Conservation (phyloP, 1,140 invertebrate species). For the Drosophila teissieri region DNA sequence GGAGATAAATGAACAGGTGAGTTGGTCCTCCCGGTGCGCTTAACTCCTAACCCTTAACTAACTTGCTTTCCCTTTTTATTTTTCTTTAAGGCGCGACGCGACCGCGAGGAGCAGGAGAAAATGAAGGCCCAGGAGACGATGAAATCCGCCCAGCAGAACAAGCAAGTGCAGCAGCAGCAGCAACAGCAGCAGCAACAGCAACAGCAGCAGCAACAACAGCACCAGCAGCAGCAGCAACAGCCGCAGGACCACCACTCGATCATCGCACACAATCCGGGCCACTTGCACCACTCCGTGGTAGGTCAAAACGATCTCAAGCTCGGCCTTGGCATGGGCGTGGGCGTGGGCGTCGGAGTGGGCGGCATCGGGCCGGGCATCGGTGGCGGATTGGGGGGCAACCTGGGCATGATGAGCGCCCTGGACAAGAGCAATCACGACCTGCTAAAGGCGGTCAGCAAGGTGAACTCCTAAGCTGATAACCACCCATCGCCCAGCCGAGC, state of each 20-base stretch:
- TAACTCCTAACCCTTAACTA: neutral
- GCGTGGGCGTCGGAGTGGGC: conserved; percentile 67
- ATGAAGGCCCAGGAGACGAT: conserved; percentile 95
- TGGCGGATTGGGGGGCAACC: conserved; percentile 78
- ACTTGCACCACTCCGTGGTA: conserved; percentile 83
- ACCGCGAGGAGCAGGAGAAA: conserved; percentile 95
- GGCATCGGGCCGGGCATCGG: conserved; percentile 70
- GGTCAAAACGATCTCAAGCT: conserved; percentile 84
- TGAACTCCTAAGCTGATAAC: conserved; percentile 85
- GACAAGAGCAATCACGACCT: conserved; percentile 87
- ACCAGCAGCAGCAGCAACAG: conserved; percentile 87
- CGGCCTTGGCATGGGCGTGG: conserved; percentile 72
- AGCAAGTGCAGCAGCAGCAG: conserved; percentile 87
- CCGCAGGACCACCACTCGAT: conserved; percentile 86
- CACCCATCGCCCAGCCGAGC: conserved; percentile 6
- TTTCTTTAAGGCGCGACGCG: conserved; percentile 87
- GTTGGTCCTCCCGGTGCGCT: neutral
- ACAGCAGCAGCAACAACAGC: conserved; percentile 86
- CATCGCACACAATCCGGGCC: conserved; percentile 85
- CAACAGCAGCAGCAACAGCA: conserved; percentile 87
- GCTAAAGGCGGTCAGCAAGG: conserved; percentile 87
- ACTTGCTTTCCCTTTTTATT: conserved; percentile 3
- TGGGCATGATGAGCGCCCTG: conserved; percentile 85
- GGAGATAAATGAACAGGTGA: conserved; percentile 96
- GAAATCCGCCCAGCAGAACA: conserved; percentile 91